phyloP scores from a whole-genome alignment of 2,797 vertebrate species.

The Tragelaphus eurycerus region DNA sequence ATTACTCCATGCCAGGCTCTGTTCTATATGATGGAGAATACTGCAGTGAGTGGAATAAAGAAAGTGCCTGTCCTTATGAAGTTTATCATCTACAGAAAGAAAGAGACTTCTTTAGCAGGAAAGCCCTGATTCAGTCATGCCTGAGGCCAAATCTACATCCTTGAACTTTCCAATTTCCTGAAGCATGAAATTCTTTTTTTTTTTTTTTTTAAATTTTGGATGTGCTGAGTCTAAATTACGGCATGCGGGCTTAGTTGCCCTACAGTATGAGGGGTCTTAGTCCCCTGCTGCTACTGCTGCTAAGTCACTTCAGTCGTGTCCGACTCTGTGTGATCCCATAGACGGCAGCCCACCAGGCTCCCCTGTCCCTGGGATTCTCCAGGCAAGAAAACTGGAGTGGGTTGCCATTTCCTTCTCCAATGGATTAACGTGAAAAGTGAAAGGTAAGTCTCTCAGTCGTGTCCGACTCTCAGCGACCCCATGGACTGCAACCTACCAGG shows the following conservation, averaged over 20 bases:
- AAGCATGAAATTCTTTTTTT: neutral
- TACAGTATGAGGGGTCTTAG: neutral
- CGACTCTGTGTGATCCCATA: too few relatives aligned
- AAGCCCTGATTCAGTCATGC: neutral
- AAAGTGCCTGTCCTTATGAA: neutral
- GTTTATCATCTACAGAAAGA: neutral
- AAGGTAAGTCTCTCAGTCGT: too few relatives aligned
- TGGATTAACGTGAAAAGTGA: too few relatives aligned
- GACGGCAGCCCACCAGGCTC: too few relatives aligned
- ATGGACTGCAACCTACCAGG: too few relatives aligned
- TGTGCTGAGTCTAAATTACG: neutral
- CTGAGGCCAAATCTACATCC: neutral
- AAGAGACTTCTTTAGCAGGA: neutral
- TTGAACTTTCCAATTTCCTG: neutral
- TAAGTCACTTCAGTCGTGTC: too few relatives aligned
- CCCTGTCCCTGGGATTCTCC: too few relatives aligned
- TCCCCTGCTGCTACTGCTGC: neutral
- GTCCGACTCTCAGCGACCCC: too few relatives aligned
- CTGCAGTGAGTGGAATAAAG: neutral
- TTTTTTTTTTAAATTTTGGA: neutral
- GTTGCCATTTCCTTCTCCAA: too few relatives aligned
- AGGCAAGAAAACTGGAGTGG: too few relatives aligned
- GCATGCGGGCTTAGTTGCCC: neutral
- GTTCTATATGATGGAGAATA: neutral
- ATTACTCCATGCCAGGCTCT: neutral